Base-by-base conservation (phyloP, 2,888 invertebrate species). In the Drosophila pseudotakahashii region DNA sequence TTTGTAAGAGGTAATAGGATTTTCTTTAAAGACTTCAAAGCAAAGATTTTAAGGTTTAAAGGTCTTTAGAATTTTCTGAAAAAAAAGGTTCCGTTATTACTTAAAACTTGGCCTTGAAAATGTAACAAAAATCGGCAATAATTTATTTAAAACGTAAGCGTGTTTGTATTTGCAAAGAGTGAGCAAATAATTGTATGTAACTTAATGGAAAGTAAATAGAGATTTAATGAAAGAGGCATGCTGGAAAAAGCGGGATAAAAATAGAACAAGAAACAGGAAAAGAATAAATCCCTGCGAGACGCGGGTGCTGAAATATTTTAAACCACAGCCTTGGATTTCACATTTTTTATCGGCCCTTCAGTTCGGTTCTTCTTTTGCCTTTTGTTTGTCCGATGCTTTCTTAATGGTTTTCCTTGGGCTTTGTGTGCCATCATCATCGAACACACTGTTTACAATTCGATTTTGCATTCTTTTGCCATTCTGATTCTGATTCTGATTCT, bases 391-490 rank as follows among this genome's bases (percentile, higher is more conserved):
- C 52, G 44, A 37, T 39, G 66, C 67, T 53, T 66, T 53, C 67
- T 48, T 63, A 63, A 63, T 63, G 62, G 62, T 39, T 66, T 66
- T 52, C 34, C 45, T 39, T 30, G 39, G 67, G 48, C 62, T 63
- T 63, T 63, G 62, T 63, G 62, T 36, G 48, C 39, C 19, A 48
- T 62, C 19, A 48, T 62, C 14, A 47, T 63, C 39, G 62, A 61
- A 63, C 48, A 61, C 34, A 61, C 16, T 66, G 66, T 66, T 66
- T 66, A 66, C 66, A 66, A 66, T 66, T 66, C 52, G 66, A 66
- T 66, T 66, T 66, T 66, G 66, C 67, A 66, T 67, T 47, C 66
- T 39, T 63, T 45, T 63, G 50, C 30, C 64, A 63, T 30, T 30
- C 26, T 26, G 26, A 26, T 26, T 4, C 30, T 1, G 7, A 30